Conservation (phyloP, 2,113 vertebrate genomes). For the Peromyscus leucopus region DNA sequence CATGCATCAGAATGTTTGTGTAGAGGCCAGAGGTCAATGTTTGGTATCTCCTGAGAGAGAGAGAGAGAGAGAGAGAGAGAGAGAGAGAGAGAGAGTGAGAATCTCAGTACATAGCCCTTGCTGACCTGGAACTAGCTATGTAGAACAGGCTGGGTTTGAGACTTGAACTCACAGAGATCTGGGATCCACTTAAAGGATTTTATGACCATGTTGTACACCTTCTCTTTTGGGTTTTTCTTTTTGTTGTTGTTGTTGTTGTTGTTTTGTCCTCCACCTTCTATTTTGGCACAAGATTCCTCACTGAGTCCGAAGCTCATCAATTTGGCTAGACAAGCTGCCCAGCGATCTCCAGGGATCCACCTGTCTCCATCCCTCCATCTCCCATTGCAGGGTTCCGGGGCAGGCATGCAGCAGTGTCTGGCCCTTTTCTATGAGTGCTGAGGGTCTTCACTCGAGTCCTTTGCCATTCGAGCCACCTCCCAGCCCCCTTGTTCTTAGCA, state of each 20-base stretch:
- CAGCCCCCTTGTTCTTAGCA: not conserved
- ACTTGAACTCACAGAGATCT: not conserved
- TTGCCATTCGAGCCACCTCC: not conserved
- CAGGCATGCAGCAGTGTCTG: not conserved
- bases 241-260: too few relatives aligned
- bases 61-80: too few relatives aligned
- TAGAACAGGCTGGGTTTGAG: not conserved
- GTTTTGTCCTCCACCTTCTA: not conserved
- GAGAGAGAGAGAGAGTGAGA: fast-evolving
- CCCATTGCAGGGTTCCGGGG: not conserved
- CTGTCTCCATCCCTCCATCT: not conserved
- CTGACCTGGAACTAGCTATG: not conserved
- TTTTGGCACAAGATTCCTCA: not conserved
- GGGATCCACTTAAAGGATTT: not conserved
- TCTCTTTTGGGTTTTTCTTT: not conserved
- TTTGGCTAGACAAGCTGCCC: not conserved
- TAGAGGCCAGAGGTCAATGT: not conserved
- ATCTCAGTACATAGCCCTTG: not conserved
- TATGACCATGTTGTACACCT: too few relatives aligned
- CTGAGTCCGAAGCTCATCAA: not conserved
- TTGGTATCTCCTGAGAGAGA: not conserved
- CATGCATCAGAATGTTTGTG: not conserved
- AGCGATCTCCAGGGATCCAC: not conserved
- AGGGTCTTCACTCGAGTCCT: not conserved
- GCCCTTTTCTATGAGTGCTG: not conserved